These are phyloP conservation scores for Nothura maculosa DNA, from an alignment of 2,797 vertebrate species.

Conservation along the genomic window DNA sequence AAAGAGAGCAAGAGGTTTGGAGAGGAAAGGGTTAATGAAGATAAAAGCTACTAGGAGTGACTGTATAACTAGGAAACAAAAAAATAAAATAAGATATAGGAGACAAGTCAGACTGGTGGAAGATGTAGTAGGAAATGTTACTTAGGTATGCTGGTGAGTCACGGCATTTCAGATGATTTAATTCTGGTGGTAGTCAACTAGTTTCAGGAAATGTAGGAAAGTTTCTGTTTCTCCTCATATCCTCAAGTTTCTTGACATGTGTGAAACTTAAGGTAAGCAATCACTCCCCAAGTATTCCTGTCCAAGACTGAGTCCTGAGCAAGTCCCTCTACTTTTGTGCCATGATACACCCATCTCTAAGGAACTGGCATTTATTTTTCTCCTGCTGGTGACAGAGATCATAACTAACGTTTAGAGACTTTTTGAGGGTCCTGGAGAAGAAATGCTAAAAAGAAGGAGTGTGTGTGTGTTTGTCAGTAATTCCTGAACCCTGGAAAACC, in stretches of 20 bases:
- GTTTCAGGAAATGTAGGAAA: not conserved
- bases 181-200: not conserved
- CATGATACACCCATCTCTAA: not conserved
- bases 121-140: not conserved
- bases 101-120: not conserved
- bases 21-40: not conserved
- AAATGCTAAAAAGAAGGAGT: not conserved
- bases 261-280: not conserved
- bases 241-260: not conserved
- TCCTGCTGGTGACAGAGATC: not conserved
- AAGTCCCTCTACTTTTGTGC: not conserved
- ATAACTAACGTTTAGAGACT: not conserved
- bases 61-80: not conserved
- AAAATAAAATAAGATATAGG: not conserved
- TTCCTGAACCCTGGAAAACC: constrained; percentile 1
- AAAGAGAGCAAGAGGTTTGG: not conserved
- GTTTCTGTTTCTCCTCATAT: not conserved
- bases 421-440: not conserved
- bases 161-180: not conserved
- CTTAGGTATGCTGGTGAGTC: not conserved
- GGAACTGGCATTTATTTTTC: not conserved
- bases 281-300: rapidly evolving
- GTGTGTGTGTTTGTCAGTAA: not conserved
- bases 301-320: not conserved
- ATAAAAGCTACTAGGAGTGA: not conserved